Percentiles rank a stretch among this genome's conserved stretches.
phyloP scores from a whole-genome alignment of 1,140 invertebrate species.

The Trypoxylus dichotomus region DNA sequence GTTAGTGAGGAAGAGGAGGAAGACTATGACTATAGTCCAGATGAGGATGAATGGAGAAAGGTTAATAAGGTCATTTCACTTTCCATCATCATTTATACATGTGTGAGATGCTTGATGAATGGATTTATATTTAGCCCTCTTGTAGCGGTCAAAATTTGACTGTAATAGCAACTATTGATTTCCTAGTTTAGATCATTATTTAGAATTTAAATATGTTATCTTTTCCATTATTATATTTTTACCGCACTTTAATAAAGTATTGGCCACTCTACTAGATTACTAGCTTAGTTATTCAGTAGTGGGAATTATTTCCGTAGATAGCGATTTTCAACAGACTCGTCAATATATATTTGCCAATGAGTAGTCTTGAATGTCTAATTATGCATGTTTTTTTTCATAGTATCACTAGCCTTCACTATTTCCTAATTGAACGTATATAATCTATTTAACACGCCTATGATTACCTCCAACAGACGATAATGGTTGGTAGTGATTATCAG shows the following conservation, averaged over 20 bases:
- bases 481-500: conserved; percentile 94
- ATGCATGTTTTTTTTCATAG: not conserved
- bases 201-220: no score
- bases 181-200: no score
- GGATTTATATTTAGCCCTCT: not conserved
- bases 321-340: no score
- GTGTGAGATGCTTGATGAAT: not conserved
- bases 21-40: conserved; percentile 74
- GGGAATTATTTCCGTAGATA: no score
- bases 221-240: no score
- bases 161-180: no score
- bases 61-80: conserved; percentile 48
- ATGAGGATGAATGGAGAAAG: conserved; percentile 77
- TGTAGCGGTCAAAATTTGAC: no score
- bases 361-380: not conserved
- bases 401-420: not conserved
- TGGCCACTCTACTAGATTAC: no score
- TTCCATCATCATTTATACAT: conserved; percentile 35
- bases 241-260: no score
- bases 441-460: not conserved
- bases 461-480: conserved; percentile 70
- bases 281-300: no score
- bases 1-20: conserved; percentile 74
- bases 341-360: no score
- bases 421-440: not conserved